Evolutionary conservation across 1,140 invertebrate species (phyloP), one percentile per base, ranked within the genome.

Genomic region (Galleria mellonella): DNA sequence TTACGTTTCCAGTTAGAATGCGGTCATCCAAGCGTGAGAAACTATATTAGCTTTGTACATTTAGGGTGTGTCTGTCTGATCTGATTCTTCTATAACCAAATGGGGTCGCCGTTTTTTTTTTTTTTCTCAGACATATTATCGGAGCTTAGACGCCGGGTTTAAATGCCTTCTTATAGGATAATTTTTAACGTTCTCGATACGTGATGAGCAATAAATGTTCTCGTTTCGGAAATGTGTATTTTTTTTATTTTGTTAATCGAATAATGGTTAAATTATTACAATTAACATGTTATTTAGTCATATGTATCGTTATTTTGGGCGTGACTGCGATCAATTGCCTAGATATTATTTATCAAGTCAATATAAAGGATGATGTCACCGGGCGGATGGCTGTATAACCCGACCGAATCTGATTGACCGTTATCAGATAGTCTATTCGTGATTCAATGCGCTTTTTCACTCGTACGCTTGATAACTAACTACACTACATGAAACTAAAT

Each of bases 81-180:
- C n/a, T 39, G 38, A 17, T 43, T 17, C 30, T 36, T 32, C 28
- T 47, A 10, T 29, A 11, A 10, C 30, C 37, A 43, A 70, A 72
- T 67, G 67, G 55, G 66, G 64, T 75, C 68, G 70, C 62, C n/a
- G n/a, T 72, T 78, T 72, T 76, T 23, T 23, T 23, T 23, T 73
- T 60, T 62, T 64, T 58, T 53, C 39, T 29, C 50, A 37, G 41
- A 29, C 37, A 45, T 51, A 56, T 38, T 36, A 42, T 35, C 23
- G 23, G 27, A 30, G 9, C 45, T 57, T 50, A 62, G 48, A 47
- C 45, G 46, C 44, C 15, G 46, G 55, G 28, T 60, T 64, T 72
- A 63, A 49, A 43, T 53, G 48, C 47, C 17, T 6, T 23, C 2
- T 23, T 23, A 2, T 23, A 23, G 2, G 2, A 23, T 23, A 23